Percentiles rank a stretch among this genome's conserved stretches.
Evolutionary conservation across 2,797 vertebrate species (phyloP).

Genomic region (Iguana delicatissima): DNA sequence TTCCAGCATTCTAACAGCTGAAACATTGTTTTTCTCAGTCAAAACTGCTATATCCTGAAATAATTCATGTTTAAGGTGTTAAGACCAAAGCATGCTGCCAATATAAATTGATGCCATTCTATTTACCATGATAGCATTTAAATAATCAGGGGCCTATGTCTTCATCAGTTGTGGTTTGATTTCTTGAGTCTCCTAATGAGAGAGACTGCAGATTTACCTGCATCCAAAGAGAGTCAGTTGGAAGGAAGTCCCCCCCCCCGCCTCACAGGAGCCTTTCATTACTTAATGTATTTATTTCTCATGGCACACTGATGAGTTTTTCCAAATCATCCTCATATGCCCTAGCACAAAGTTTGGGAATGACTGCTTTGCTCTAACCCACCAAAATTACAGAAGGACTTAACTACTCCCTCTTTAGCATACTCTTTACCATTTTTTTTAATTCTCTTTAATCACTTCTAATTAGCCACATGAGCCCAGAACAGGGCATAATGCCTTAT

Average conservation of each 20-base stretch:
- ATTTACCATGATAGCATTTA: not conserved
- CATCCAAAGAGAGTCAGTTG: not conserved
- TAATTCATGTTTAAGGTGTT: not conserved
- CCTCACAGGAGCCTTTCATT: not conserved
- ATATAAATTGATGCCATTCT: not conserved
- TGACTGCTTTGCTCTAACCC: not conserved
- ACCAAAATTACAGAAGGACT: not conserved
- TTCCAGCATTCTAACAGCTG: not conserved
- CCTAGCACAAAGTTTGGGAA: not conserved
- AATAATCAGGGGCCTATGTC: not conserved
- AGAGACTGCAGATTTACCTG: not conserved
- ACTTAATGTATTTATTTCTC: not conserved
- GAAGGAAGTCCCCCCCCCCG: too few relatives aligned
- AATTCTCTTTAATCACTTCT: accelerated
- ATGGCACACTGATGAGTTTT: not conserved
- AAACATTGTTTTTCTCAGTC: too few relatives aligned
- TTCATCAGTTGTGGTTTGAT: not conserved
- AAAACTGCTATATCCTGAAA: not conserved
- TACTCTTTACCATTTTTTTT: conserved; percentile 29
- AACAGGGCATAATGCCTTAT: conserved; percentile 20
- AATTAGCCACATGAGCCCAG: conserved; percentile 13
- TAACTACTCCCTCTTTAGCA: not conserved
- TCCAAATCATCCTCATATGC: too few relatives aligned
- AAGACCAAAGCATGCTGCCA: not conserved
- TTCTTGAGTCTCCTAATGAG: not conserved